A percentile compares a stretch with the other conserved stretches of the same genome.
Evolutionary conservation across 2,888 invertebrate species (phyloP).

Genomic region (Epirrita christyi): DNA sequence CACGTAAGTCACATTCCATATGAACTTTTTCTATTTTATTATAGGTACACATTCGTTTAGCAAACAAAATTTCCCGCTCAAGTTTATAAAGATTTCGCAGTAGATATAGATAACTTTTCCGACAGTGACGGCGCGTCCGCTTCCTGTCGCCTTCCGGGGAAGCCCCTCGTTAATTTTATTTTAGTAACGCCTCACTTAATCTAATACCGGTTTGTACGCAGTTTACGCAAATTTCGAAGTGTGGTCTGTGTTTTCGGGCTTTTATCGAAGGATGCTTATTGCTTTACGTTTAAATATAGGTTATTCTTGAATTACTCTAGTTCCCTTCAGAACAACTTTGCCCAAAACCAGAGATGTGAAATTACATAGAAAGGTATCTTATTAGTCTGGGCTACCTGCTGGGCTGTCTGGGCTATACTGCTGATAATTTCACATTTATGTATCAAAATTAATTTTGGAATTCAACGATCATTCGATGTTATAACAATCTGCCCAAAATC

Average conservation of each 20-base stretch:
- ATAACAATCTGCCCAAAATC: too few species aligned
- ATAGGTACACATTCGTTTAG: constrained; percentile 14
- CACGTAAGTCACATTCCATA: too few species aligned
- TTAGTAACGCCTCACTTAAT: constrained; percentile 71
- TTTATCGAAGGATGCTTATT: constrained; percentile 1
- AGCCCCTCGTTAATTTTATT: constrained; percentile 79
- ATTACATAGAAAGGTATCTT: too few species aligned
- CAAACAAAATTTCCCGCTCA: constrained; percentile 53
- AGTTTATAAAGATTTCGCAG: constrained; percentile 68
- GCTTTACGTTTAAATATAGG: constrained; percentile 1
- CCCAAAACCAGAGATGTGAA: too few species aligned
- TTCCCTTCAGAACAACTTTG: not conserved
- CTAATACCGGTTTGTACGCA: constrained; percentile 60
- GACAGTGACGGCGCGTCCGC: constrained; percentile 64
- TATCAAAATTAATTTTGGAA: too few species aligned
- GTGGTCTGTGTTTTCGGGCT: constrained; percentile 20
- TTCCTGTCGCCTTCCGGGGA: constrained; percentile 73
- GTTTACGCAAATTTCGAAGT: constrained; percentile 36
- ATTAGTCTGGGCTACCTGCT: too few species aligned
- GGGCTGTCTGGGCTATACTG: too few species aligned
- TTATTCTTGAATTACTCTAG: not conserved
- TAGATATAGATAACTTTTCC: constrained; percentile 71
- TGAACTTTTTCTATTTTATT: too few species aligned
- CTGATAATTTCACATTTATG: too few species aligned
- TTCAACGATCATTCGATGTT: too few species aligned